Evolutionary conservation across 1,140 invertebrate genomes (phyloP), one percentile per base, ranked within the genome.

Genomic region (Ceratina calcarata): DNA sequence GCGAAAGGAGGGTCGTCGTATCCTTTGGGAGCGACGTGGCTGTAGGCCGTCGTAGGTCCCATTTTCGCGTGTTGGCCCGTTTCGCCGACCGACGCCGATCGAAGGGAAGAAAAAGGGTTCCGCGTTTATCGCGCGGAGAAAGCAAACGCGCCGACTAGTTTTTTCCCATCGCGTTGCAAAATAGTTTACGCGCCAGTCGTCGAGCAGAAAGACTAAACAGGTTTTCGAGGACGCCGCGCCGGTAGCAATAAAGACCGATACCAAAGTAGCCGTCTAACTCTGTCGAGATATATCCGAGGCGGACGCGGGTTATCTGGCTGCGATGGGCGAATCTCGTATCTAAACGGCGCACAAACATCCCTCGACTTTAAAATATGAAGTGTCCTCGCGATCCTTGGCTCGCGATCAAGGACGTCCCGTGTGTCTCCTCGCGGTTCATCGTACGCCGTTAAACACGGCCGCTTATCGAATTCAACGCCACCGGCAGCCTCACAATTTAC

Each of bases 181-280:
- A 67, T 76, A 64, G 81, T 76, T 86, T 78, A 83, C 66, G 75
- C 81, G 65, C 65, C 73, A 37, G 8, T 64, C 67, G 66, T 72
- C 71, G 49, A 53, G 70, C 67, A 81, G 80, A 78, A 83, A 82
- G 84, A 64, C 84, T 64, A 76, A 86, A 86, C 85, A 83, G 85
- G 85, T 86, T 86, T 72, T 78, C 55, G 66, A 60, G 84, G 85
- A 86, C 37, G 37, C 37, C 37, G 37, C 68, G 75, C 78, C 81
- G 81, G 85, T 86, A 86, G 84, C 85, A 85, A 86, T 86, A 86
- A 86, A 86, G 81, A 86, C 66, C 66, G 80, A 78, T 86, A 85
- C 71, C 84, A 22, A 83, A 83, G 84, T 83, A 69, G 73, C 71
- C 37, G 62, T 86, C 84, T 86, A 86, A 83, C 84, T 62, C 69